phyloP scores from a whole-genome alignment of 2,797 vertebrate genomes.

The Eleutherodactylus coqui region DNA sequence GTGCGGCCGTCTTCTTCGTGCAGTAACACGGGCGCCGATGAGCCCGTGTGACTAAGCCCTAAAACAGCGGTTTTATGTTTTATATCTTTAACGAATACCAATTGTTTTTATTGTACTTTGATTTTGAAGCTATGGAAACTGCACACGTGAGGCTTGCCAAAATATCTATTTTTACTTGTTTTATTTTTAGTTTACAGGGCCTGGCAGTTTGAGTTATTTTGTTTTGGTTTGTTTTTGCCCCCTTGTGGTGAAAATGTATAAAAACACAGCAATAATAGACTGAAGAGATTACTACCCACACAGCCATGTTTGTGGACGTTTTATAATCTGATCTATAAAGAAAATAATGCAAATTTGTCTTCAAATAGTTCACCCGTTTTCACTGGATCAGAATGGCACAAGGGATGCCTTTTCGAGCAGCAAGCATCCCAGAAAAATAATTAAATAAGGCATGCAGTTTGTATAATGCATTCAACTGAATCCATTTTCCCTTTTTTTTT shows the following conservation, averaged over 20 bases:
- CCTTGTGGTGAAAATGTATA: slow-evolving; percentile 31
- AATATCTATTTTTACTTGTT: neutral
- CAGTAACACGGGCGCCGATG: too few species aligned
- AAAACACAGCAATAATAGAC: neutral
- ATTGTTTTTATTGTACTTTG: too few species aligned
- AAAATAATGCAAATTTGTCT: neutral
- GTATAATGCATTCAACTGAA: too few species aligned
- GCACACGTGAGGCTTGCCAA: neutral
- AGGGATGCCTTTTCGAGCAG: too few species aligned
- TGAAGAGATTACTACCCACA: neutral
- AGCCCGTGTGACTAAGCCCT: too few species aligned
- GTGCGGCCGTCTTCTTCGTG: too few species aligned
- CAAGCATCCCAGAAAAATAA: neutral
- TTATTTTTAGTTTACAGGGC: neutral
- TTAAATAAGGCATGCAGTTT: too few species aligned
- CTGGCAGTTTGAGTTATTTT: neutral
- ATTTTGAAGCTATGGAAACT: too few species aligned
- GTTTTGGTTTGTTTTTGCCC: slow-evolving; percentile 10
- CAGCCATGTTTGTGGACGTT: neutral
- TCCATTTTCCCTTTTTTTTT: too few species aligned
- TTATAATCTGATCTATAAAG: neutral
- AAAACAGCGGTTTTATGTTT: too few species aligned
- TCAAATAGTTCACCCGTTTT: neutral
- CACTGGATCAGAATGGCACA: neutral
- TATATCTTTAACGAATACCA: too few species aligned